These are phyloP conservation scores for Globodera ellingtonae DNA, from an alignment of 1,140 invertebrate genomes.

Conservation along the genomic window DNA sequence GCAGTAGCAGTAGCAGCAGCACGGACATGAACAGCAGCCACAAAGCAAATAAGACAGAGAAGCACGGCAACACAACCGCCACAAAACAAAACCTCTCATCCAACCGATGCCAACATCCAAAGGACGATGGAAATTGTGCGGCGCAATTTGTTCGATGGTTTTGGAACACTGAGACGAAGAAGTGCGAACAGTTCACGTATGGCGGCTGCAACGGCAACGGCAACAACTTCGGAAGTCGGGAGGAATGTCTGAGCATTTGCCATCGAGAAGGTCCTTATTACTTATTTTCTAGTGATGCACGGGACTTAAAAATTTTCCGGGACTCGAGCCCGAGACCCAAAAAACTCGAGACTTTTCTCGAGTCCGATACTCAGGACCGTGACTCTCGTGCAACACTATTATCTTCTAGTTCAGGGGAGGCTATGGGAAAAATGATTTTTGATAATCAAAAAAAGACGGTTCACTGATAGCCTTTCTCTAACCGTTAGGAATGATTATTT, in stretches of 20 bases:
- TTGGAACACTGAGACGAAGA: conserved; percentile 70
- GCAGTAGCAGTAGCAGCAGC: too few relatives aligned
- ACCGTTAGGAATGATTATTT: background rate
- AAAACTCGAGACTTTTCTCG: too few relatives aligned
- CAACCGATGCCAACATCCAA: conserved; percentile 60
- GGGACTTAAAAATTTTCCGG: too few relatives aligned
- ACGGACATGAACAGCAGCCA: background rate
- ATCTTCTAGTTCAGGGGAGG: too few relatives aligned
- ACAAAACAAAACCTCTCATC: background rate
- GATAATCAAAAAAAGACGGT: too few relatives aligned
- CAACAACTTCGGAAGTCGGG: conserved; percentile 71
- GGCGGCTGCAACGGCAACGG: conserved; percentile 82
- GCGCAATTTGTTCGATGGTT: conserved; percentile 63
- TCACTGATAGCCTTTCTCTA: too few relatives aligned
- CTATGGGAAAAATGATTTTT: too few relatives aligned
- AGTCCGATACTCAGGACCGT: too few relatives aligned
- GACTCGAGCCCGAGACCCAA: too few relatives aligned
- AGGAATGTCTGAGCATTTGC: conserved; percentile 61
- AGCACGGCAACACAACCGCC: background rate
- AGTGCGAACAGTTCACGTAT: conserved; percentile 76
- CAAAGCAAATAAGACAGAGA: background rate
- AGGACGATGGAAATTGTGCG: conserved; percentile 53
- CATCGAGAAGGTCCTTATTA: conserved; percentile 44
- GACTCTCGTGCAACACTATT: too few relatives aligned
- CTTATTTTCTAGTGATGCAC: background rate